Evolutionary conservation across 2,797 vertebrate species (phyloP).

Genomic region (Onychomys arenicola): DNA sequence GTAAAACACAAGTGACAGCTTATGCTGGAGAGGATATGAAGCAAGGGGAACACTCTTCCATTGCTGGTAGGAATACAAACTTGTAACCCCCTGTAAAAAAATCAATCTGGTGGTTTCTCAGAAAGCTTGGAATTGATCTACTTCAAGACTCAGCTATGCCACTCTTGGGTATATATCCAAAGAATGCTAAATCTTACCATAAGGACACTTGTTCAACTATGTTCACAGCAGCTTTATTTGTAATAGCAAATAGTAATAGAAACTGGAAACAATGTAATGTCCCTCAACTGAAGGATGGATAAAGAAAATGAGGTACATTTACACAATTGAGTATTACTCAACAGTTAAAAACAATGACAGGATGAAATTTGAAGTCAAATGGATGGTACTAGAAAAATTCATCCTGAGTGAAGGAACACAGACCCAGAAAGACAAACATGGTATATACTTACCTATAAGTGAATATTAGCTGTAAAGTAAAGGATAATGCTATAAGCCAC

Average conservation of each 20-base stretch:
- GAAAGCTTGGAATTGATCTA: neutral
- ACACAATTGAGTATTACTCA: too few species aligned
- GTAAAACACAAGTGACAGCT: neutral
- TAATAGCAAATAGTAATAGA: neutral
- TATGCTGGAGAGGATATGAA: neutral
- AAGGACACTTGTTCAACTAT: neutral
- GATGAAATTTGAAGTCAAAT: neutral
- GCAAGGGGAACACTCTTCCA: too few species aligned
- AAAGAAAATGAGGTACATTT: neutral
- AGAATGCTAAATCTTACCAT: neutral
- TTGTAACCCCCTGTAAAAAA: neutral
- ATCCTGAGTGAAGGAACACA: neutral
- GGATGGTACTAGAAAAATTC: neutral
- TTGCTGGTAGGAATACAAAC: neutral
- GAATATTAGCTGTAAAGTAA: neutral
- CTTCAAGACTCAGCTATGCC: neutral
- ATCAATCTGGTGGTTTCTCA: neutral
- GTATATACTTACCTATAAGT: neutral
- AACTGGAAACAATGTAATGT: neutral
- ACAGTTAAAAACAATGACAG: neutral
- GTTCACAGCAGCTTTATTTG: neutral
- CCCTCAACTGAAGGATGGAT: neutral
- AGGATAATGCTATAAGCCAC: neutral
- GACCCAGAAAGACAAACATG: neutral
- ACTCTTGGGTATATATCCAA: neutral